These are phyloP conservation scores for Struthio camelus DNA, from an alignment of 2,113 vertebrate genomes.

Conservation along the genomic window DNA sequence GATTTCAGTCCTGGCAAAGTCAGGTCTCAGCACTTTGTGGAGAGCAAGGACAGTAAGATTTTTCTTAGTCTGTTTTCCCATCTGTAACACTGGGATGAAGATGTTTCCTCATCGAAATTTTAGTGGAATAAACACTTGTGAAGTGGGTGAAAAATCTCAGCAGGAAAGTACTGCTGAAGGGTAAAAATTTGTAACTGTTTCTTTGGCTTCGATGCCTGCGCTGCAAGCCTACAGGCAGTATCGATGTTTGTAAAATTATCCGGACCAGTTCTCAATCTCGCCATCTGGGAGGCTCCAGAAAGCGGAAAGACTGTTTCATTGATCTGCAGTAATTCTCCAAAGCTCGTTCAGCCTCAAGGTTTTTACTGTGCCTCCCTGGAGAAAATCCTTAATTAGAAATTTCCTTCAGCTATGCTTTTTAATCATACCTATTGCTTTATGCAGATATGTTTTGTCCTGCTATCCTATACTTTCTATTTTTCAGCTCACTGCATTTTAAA, in stretches of 20 bases:
- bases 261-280: neutral
- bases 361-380: neutral
- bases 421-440: conserved; percentile 8
- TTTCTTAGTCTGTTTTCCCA: neutral
- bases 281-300: neutral
- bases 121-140: neutral
- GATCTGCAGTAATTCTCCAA: neutral
- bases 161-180: neutral
- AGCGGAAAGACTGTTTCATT: neutral
- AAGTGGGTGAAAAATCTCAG: neutral
- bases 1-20: neutral
- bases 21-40: neutral
- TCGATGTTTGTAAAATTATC: neutral
- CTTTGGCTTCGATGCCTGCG: neutral
- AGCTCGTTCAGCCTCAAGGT: neutral
- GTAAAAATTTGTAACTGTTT: neutral
- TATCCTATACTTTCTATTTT: neutral
- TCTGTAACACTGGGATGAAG: neutral
- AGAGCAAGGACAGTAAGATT: neutral
- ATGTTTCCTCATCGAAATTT: neutral
- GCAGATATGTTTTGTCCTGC: neutral
- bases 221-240: neutral
- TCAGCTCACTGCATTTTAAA: neutral
- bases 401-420: conserved; percentile 26
- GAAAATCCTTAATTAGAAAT: conserved; percentile 43